Evolutionary conservation across 1,140 invertebrate genomes (phyloP), one percentile per base, ranked within the genome.

Genomic region (Nilaparvata lugens): DNA sequence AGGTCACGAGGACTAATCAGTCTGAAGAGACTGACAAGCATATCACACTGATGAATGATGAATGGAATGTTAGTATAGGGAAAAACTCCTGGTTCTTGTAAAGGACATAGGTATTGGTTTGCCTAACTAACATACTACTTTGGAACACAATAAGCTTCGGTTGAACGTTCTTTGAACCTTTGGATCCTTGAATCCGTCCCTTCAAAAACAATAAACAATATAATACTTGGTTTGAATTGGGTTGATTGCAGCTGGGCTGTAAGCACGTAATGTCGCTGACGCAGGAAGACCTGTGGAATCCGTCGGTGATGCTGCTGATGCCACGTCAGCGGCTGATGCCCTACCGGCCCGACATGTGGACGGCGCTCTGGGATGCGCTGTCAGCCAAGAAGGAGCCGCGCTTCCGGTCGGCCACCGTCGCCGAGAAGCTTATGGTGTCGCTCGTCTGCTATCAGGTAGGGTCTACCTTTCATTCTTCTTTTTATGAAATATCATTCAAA

Each of bases 291-390:
- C 72, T 91, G 23, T 88, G 86, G 79, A 89, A 89, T 65, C 87
- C 86, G 16, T 83, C 83, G 4, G 89, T 88, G 67, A 89, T 91
- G 83, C 74, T 93, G 18, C 74, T 93, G 23, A 87, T 88, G 0
- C 88, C 88, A 1, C 82, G 88, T 51, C 89, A 91, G 68, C 78
- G 89, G 55, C 75, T 91, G 19, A 80, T 86, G 24, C 88, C 88
- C 52, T 90, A 90, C 71, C 76, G 83, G 57, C 81, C 82, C 48
- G 89, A 93, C 70, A 80, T 89, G 51, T 93, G 89, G 89, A 90
- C 87, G 7, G 78, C 82, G 64, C 70, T 93, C 23, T 91, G 88
- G 87, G 84, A 87, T 56, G 78, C 82, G 61, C 75, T 89, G 7
- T 76, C 77, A 55, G 73, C 74, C 0, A 77, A 77, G 56, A 79